Evolutionary conservation across 1,140 invertebrate genomes (phyloP).

Genomic region (Tetramorium alpestre): DNA sequence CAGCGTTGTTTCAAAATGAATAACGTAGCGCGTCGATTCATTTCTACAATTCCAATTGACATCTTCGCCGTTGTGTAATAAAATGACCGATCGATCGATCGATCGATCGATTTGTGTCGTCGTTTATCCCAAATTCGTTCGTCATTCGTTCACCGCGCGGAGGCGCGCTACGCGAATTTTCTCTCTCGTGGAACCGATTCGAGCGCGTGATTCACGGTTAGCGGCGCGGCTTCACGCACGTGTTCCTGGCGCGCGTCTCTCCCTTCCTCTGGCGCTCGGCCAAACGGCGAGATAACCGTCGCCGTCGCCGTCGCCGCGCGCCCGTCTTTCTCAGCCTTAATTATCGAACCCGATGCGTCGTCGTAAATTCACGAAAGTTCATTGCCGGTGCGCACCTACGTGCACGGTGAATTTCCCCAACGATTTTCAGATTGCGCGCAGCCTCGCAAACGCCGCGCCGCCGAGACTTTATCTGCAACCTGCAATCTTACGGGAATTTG

Average conservation of each 20-base stretch:
- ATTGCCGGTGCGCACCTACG: slow-evolving; percentile 53
- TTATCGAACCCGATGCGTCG: slow-evolving; percentile 65
- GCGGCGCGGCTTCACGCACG: slow-evolving; percentile 69
- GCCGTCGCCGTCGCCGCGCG: slow-evolving; percentile 40
- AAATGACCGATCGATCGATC: neutral
- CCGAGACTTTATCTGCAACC: neutral
- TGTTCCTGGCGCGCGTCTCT: slow-evolving; percentile 73
- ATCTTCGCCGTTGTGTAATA: neutral
- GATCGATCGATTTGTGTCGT: neutral
- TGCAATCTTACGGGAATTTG: slow-evolving; percentile 17
- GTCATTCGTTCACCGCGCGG: neutral
- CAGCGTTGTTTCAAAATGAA: neutral
- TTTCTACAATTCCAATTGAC: neutral
- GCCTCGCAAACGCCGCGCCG: neutral
- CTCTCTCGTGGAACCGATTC: slow-evolving; percentile 51
- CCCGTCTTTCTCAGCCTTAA: slow-evolving; percentile 64
- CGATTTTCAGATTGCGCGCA: slow-evolving; percentile 50
- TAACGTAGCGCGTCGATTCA: neutral
- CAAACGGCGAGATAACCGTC: slow-evolving; percentile 61
- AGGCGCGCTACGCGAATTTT: slow-evolving; percentile 50
- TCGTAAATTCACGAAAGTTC: slow-evolving; percentile 69
- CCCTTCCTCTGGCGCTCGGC: slow-evolving; percentile 54
- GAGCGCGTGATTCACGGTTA: slow-evolving; percentile 66
- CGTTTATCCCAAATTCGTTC: neutral
- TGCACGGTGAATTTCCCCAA: neutral